Base-by-base conservation (phyloP, 2,888 invertebrate genomes). In the Hypolimnas misippus region DNA sequence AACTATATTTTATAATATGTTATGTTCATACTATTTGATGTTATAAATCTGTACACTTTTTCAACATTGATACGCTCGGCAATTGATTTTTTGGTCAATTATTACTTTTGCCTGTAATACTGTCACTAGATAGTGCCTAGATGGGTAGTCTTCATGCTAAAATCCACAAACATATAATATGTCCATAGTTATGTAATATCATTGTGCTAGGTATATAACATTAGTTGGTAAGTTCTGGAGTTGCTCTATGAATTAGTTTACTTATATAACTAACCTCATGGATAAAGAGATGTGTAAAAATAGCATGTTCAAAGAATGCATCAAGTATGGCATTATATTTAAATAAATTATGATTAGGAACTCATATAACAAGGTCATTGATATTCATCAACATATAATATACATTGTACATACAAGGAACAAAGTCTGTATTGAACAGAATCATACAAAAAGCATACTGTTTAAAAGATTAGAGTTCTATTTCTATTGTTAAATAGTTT, bases 241-340 rank as follows among this genome's bases (percentile, higher is more conserved):
- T 21, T 46, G 1, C 6, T 46, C 21, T 46, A n/a, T 2, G 21
- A 21, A n/a, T n/a, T 21, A 46, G 12, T 46, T 21, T n/a, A 8
- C 4, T 25, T 46, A 16, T 6, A 19, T 46, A 21, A 46, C 12
- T 46, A n/a, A 46, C 21, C n/a, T 19, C 12, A 21, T 16, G 4
- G n/a, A n/a, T n/a, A 21, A 46, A 4, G n/a, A n/a, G 21, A 16
- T 21, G 12, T 46, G 21, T n/a, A 21, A 25, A n/a, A 6, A n/a
- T 46, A 40, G 38, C n/a, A n/a, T 12, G n/a, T 46, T 25, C n/a
- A 46, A 21, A 10, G 12, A 46, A 46, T 25, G n/a, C 21, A 46
- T 46, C 46, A 12, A 21, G 12, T 25, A 12, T n/a, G 1, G n/a
- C 21, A 12, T 12, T 46, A n/a, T 46, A 6, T n/a, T 21, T 25